Conservation (phyloP, 2,888 invertebrate genomes). For the Aquatica leii region DNA sequence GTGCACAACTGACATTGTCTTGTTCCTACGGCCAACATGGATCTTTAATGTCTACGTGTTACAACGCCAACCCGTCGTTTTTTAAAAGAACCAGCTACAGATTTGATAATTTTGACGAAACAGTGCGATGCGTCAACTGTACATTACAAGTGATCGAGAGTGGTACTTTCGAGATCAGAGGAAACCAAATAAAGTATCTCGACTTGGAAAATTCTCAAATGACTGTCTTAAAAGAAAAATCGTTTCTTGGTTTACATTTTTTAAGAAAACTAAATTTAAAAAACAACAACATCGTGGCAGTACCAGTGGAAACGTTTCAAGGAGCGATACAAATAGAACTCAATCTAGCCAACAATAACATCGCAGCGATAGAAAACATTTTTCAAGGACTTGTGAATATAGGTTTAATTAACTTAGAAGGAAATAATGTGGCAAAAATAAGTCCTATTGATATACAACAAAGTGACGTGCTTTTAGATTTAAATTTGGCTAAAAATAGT, state of each 20-base stretch:
- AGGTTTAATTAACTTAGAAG: slow-evolving; percentile 47
- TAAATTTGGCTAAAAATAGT: slow-evolving; percentile 51
- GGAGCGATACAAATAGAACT: slow-evolving; percentile 50
- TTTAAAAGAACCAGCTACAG: slow-evolving; percentile 56
- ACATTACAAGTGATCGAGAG: slow-evolving; percentile 50
- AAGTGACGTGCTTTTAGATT: slow-evolving; percentile 45
- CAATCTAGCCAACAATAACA: slow-evolving; percentile 50
- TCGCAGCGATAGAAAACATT: slow-evolving; percentile 43
- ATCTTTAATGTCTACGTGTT: slow-evolving; percentile 57
- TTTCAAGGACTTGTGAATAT: slow-evolving; percentile 43
- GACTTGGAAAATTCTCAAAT: too few relatives aligned
- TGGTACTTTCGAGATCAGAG: slow-evolving; percentile 56
- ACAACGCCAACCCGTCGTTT: slow-evolving; percentile 53
- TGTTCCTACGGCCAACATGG: slow-evolving; percentile 58
- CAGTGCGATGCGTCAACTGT: slow-evolving; percentile 54
- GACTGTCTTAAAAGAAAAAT: too few relatives aligned
- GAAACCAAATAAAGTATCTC: too few relatives aligned
- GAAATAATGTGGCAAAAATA: slow-evolving; percentile 49
- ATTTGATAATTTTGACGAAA: slow-evolving; percentile 58
- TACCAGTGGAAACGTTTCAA: slow-evolving; percentile 50
- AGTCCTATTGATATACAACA: slow-evolving; percentile 49
- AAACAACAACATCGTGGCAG: slow-evolving; percentile 49
- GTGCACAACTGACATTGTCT: slow-evolving; percentile 47
- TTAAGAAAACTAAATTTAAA: slow-evolving; percentile 51
- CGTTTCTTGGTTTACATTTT: slow-evolving; percentile 57